Base-by-base conservation (phyloP, 2,797 vertebrate genomes). In the Tadarida brasiliensis region DNA sequence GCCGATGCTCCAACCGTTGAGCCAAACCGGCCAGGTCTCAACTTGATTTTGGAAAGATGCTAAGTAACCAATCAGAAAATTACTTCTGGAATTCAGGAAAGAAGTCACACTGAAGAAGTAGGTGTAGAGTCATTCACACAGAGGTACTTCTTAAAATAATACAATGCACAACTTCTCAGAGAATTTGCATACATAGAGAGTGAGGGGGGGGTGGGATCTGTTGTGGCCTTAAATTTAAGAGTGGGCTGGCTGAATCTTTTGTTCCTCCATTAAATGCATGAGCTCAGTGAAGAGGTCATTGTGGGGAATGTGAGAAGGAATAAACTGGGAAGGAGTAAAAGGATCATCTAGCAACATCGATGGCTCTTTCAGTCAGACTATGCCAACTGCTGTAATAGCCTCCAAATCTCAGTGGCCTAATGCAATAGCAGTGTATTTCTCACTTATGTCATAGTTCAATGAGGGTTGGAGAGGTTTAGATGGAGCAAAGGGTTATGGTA, bases 81-180 rank as follows among this genome's bases (percentile, higher is more conserved):
- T 73, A 26, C 14, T 9, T 88, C 82, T 80, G 39, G 4, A 86
- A 84, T 81, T 67, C 33, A 94, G 39, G 22, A 76, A 35, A 57
- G 24, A 84, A 22, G 5, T 89, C 8, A 54, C 87, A 81, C 33
- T 84, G 44, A 76, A 95, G 63, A 71, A 22, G 11, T 16, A 51
- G 39, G 12, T 57, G 24, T 57, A 61, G 39, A 8, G 49, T 82
- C 54, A 86, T 73, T 63, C 49, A 68, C 15, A 59, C 5, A 90
- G 51, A 90, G 7, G 3, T 83, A 81, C n/a, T 90, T 91, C 76
- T 61, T 71, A 95, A 97, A 90, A 87, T 44, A 74, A 24, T 35
- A 47, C 33, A 70, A 3, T 47, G 56, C 20, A 78, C n/a, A 44
- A 35, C 12, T 89, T 74, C 44, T 94, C 35, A 88, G 33, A 63